Percentiles rank a stretch among this genome's conserved stretches.
Conservation (phyloP, 2,888 invertebrate species). For the Cataglyphis cursor region DNA sequence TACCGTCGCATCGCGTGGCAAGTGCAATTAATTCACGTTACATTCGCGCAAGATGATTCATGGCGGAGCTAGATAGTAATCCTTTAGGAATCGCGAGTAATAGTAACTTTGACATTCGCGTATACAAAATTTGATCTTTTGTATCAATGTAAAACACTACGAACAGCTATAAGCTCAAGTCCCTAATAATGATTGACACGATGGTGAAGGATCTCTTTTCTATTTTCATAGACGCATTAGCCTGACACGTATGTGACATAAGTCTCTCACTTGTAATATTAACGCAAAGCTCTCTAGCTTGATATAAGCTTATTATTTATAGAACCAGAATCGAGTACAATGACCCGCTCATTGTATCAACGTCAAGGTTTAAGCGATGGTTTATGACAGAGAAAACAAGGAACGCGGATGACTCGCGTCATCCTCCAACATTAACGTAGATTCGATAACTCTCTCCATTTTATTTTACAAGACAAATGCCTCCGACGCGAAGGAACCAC, state of each 20-base stretch:
- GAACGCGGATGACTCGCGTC: constrained; percentile 37
- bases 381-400: constrained; percentile 38
- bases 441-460: constrained; percentile 62
- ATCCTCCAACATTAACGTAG: constrained; percentile 37
- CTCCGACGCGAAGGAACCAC: constrained; percentile 48
- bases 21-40: constrained; percentile 44
- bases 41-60: constrained; percentile 36
- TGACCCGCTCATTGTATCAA: constrained; percentile 35
- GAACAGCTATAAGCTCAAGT: constrained; percentile 14
- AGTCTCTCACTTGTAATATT: constrained; percentile 53
- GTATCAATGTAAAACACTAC: constrained; percentile 11
- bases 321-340: constrained; percentile 41
- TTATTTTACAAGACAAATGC: constrained; percentile 58
- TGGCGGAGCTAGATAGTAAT: constrained; percentile 24
- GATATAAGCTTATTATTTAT: constrained; percentile 48
- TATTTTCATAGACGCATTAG: constrained; percentile 17
- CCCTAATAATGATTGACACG: constrained; percentile 38
- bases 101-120: background rate
- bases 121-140: background rate
- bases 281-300: constrained; percentile 25
- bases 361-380: constrained; percentile 17
- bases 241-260: constrained; percentile 29
- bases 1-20: constrained; percentile 30
- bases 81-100: constrained; percentile 19
- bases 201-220: constrained; percentile 20